Conservation (phyloP, 2,797 vertebrate genomes). For the Botia almorhae region DNA sequence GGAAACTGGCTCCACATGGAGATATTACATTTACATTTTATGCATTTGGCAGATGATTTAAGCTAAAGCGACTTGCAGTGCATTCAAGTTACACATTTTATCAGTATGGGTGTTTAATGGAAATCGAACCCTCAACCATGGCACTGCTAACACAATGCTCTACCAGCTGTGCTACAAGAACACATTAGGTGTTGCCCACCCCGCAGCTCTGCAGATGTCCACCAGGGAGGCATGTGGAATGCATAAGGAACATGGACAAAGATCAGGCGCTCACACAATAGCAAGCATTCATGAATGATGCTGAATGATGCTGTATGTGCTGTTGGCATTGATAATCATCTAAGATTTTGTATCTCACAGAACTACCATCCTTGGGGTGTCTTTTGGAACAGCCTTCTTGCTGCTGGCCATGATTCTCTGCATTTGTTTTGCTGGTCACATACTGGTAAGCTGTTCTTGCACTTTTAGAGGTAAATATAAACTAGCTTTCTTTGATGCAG, state of each 20-base stretch:
- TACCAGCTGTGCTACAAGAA: no score
- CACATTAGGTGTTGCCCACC: no score
- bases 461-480: background rate
- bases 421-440: slow-evolving; percentile 92
- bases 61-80: no score
- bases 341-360: slow-evolving; percentile 72
- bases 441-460: slow-evolving; percentile 84
- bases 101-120: no score
- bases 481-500: background rate
- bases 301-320: slow-evolving; percentile 7
- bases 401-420: slow-evolving; percentile 89
- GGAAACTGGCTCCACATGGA: no score
- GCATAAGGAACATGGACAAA: slow-evolving; percentile 30
- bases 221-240: background rate
- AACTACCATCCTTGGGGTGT: slow-evolving; percentile 90
- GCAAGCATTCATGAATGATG: background rate
- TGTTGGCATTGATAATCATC: slow-evolving; percentile 33
- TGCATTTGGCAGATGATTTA: no score
- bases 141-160: no score
- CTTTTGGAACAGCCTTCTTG: slow-evolving; percentile 90
- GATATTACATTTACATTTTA: no score
- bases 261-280: slow-evolving; percentile 33
- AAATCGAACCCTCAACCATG: no score
- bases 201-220: no score
- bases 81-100: no score